Evolutionary conservation across 64 coral and sea anemone genomes (phyloP), one percentile per base, ranked within the genome.

Genomic region (Stylophora pistillata): DNA sequence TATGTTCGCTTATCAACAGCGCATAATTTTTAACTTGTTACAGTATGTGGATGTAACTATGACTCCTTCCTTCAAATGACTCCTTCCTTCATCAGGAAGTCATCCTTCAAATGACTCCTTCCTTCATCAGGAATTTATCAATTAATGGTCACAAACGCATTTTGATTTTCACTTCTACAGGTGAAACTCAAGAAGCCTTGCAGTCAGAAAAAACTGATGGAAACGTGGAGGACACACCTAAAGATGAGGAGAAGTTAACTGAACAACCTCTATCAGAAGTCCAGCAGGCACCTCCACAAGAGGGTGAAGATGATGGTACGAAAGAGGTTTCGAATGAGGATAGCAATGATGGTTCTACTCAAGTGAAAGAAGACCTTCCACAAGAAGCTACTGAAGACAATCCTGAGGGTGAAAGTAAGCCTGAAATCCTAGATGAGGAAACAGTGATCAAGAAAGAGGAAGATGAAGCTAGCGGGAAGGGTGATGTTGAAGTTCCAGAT

Each of bases 331-430:
- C 74, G 25, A 31, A 30, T 64, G 73, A 61, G 25, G 55, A 58
- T 18, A 30, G 53, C 12, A 20, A 58, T 20, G 28, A 18, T 5
- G 21, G 10, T 23, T n/a, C 64, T 26, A 5, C 64, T n/a, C 64
- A 68, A 68, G 64, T 26, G 64, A 25, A 68, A 68, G n/a, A 27
- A 68, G 13, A 74, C 5, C 15, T 34, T 58, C 34, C 12, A 27
- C 72, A 61, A 34, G 71, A 63, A 54, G 30, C 53, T 65, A 20
- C 79, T 62, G 61, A 72, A 52, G 78, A 56, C 12, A 55, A 9
- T 6, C 53, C 62, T 2, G 64, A 86, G 77, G n/a, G 58, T 57
- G 77, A 57, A 59, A 79, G 54, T 23, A 82, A 90, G 76, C 18
- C 56, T 20, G 79, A 79, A 12, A 68, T 30, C 30, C 76, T 88